Evolutionary conservation across 2,888 invertebrate species (phyloP), one percentile per base, ranked within the genome.

Genomic region (Oxycera nigricornis): DNA sequence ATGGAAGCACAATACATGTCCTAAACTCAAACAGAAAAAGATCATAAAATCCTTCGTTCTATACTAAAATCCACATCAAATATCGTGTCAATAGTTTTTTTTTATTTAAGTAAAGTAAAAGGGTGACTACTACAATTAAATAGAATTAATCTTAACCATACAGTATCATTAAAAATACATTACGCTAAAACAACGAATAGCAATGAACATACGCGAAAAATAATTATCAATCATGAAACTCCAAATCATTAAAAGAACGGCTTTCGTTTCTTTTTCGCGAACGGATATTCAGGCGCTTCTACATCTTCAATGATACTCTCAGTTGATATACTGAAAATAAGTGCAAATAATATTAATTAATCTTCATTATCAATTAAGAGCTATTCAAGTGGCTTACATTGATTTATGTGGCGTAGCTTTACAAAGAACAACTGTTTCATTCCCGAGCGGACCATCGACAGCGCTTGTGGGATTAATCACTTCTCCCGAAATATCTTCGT

Each of bases 261-360:
- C n/a, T 65, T 59, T 22, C 72, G 62, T 17, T 73, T 73, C n/a
- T 76, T 77, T 24, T 50, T 52, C 0, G 46, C 7, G 41, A 73
- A 77, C 14, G 77, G 75, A 73, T 76, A 75, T 0, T 22, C 59
- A 0, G 76, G 74, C 6, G 76, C 74, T 14, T 57, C 59, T 1
- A 72, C 55, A 68, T 75, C 72, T 6, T 73, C 46, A 22, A 31
- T 39, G 30, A 67, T 26, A 1, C 59, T 39, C 14, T 74, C 74
- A 1, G 2, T 2, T 2, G 76, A 73, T 9, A 75, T n/a, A 28
- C 75, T 74, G 31, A 7, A 50, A 73, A 35, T 22, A 28, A 20
- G 24, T 59, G 39, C 3, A 52, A 62, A n/a, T n/a, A n/a, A n/a
- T n/a, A n/a, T n/a, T n/a, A n/a, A n/a, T n/a, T n/a, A n/a, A n/a